phyloP scores from a whole-genome alignment of 2,888 invertebrate species.

The Apodemia zela region DNA sequence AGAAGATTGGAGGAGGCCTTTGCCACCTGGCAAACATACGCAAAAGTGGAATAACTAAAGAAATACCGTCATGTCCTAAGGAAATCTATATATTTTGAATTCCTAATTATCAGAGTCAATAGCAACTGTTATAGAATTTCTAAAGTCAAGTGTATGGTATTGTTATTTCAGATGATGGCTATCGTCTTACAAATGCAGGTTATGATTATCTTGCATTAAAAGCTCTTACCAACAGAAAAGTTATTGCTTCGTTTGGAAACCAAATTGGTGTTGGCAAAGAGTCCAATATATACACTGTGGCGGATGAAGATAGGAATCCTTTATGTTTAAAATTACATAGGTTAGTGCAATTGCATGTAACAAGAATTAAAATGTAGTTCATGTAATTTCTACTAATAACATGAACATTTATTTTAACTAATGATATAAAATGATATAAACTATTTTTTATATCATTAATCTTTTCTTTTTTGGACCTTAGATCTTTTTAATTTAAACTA shows the following conservation, averaged over 20 bases:
- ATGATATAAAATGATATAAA: no score
- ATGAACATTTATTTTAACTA: no score
- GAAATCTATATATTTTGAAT: no score
- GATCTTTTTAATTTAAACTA: no score
- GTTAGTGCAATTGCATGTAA: conserved; percentile 49
- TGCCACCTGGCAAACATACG: no score
- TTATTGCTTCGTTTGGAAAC: conserved; percentile 94
- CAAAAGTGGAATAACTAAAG: no score
- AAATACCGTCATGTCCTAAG: no score
- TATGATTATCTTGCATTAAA: conserved; percentile 98
- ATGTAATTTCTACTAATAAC: neutral
- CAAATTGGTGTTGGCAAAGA: conserved; percentile 99
- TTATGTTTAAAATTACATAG: conserved; percentile 95
- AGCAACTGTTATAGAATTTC: neutral
- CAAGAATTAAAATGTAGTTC: neutral
- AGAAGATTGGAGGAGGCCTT: no score
- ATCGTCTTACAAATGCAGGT: conserved; percentile 95
- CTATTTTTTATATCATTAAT: no score
- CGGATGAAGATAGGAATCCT: conserved; percentile 87
- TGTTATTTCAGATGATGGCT: conserved; percentile 90
- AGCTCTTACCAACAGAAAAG: conserved; percentile 88
- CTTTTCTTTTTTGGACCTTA: no score
- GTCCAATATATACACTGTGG: conserved; percentile 96
- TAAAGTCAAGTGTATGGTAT: neutral
- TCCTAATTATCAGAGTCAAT: neutral